These are phyloP conservation scores for Polypterus bichir DNA, from an alignment of 2,113 vertebrate genomes.

Conservation along the genomic window DNA sequence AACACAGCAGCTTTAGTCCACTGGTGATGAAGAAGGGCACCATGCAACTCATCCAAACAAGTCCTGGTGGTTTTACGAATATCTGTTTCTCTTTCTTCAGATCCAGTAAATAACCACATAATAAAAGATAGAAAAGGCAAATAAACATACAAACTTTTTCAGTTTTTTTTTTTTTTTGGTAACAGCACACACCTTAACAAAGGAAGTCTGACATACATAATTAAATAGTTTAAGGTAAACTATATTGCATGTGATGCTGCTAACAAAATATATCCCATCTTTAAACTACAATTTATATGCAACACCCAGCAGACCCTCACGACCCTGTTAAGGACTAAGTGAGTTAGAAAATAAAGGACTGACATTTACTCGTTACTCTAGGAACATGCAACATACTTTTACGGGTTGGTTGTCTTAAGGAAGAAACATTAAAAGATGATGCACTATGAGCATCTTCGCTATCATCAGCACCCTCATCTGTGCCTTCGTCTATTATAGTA, in stretches of 20 bases:
- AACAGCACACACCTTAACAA: not conserved
- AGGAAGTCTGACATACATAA: not conserved
- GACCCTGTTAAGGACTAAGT: too few relatives aligned
- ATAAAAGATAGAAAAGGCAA: not conserved
- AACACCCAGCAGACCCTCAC: too few relatives aligned
- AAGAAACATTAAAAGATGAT: too few relatives aligned
- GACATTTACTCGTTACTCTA: too few relatives aligned
- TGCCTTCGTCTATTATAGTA: too few relatives aligned
- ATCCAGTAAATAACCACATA: constrained; percentile 20
- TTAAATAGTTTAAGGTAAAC: not conserved
- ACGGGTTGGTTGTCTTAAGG: too few relatives aligned
- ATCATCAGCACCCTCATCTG: too few relatives aligned
- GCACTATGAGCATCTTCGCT: too few relatives aligned
- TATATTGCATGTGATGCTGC: not conserved
- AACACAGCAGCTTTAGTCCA: constrained; percentile 71
- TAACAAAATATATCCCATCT: not conserved
- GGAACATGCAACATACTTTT: too few relatives aligned
- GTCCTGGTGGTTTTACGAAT: constrained; percentile 47
- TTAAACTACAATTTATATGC: not conserved
- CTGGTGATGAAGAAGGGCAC: constrained; percentile 65
- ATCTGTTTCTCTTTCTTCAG: constrained; percentile 24
- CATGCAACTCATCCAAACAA: constrained; percentile 59
- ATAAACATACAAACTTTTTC: not conserved
- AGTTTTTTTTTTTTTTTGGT: not conserved
- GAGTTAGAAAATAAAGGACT: too few relatives aligned